A percentile compares a stretch with the other conserved stretches of the same genome.
These are phyloP conservation scores for Meganola albula DNA, from an alignment of 2,888 invertebrate genomes.

Conservation along the genomic window DNA sequence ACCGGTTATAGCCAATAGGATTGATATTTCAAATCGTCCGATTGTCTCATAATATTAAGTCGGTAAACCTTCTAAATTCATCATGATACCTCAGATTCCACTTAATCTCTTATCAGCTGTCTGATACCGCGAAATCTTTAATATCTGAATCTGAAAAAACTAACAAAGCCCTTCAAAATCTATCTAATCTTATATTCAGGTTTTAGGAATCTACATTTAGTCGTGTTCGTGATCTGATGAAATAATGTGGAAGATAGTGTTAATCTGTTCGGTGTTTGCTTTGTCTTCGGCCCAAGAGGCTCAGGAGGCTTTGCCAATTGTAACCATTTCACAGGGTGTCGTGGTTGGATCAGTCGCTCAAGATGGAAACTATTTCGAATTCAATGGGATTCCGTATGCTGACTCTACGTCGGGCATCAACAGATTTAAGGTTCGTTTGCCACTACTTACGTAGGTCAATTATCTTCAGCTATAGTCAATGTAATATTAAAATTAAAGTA, in stretches of 20 bases:
- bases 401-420: conserved; percentile 56
- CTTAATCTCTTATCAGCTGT: too few relatives aligned
- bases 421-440: conserved; percentile 52
- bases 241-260: conserved; percentile 38
- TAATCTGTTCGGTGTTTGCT: conserved; percentile 24
- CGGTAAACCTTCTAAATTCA: too few relatives aligned
- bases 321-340: conserved; percentile 46
- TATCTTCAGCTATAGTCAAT: background rate
- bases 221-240: too few relatives aligned
- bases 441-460: background rate
- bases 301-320: conserved; percentile 25
- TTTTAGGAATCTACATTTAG: too few relatives aligned
- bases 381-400: conserved; percentile 63
- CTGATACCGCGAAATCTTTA: too few relatives aligned
- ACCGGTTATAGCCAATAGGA: too few relatives aligned
- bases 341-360: conserved; percentile 42
- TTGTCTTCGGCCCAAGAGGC: conserved; percentile 25
- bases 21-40: too few relatives aligned
- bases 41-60: too few relatives aligned
- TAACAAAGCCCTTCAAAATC: conserved; percentile 8
- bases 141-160: too few relatives aligned
- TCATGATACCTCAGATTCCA: too few relatives aligned
- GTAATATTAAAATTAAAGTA: background rate
- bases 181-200: too few relatives aligned
- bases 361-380: conserved; percentile 45